A percentile compares a stretch with the other conserved stretches of the same genome.
Conservation (phyloP, 2,797 vertebrate species). For the Macrochelys suwanniensis region DNA sequence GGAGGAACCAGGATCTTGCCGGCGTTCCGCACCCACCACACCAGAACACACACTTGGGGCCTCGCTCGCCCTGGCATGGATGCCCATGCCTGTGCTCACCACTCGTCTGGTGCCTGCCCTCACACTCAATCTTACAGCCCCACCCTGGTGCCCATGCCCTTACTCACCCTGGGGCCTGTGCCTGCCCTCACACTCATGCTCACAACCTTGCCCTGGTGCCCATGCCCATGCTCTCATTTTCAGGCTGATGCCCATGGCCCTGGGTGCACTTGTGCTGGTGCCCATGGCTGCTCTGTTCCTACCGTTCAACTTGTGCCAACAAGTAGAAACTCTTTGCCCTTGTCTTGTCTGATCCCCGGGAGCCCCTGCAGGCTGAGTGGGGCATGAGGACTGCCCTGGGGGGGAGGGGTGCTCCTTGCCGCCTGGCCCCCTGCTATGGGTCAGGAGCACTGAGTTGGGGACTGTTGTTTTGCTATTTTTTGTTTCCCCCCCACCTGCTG, state of each 20-base stretch:
- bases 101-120: not conserved
- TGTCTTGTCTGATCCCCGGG: conserved; percentile 32
- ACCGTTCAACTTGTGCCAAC: conserved; percentile 65
- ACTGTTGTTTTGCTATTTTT: conserved; percentile 33
- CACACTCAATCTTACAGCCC: conserved; percentile 17
- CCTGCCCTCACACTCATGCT: conserved; percentile 23
- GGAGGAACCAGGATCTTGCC: conserved; percentile 27
- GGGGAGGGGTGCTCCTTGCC: not conserved
- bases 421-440: not conserved
- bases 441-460: not conserved
- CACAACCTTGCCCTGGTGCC: not conserved
- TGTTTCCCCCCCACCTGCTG: not conserved
- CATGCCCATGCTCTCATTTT: conserved; percentile 17
- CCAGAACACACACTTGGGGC: conserved; percentile 34
- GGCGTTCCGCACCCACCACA: not conserved
- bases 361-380: conserved; percentile 5
- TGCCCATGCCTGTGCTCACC: conserved; percentile 1
- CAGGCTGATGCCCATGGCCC: conserved; percentile 47
- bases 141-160: conserved; percentile 61
- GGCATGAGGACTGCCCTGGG: not conserved
- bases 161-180: conserved; percentile 40
- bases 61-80: conserved; percentile 29
- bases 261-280: conserved; percentile 25
- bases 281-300: conserved; percentile 14
- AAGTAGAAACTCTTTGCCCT: conserved; percentile 12